Evolutionary conservation across 2,888 invertebrate genomes (phyloP).

Genomic region (Nebria brevicollis): DNA sequence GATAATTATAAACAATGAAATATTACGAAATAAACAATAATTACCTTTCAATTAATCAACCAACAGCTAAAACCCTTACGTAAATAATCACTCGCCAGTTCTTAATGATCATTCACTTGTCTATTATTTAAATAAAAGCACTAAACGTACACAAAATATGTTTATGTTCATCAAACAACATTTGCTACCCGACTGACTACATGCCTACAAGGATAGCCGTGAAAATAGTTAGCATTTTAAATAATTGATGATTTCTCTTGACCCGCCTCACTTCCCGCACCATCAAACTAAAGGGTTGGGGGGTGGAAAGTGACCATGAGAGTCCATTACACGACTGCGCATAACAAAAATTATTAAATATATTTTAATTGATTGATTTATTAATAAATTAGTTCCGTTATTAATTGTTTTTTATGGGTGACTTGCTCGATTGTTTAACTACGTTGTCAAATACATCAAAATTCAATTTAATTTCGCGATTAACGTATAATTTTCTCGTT

Average conservation of each 20-base stretch:
- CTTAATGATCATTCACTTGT: not conserved
- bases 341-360: not conserved
- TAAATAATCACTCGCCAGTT: not conserved
- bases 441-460: not conserved
- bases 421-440: not conserved
- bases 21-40: no score
- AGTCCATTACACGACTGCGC: not conserved
- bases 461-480: not conserved
- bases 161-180: not conserved
- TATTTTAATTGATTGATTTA: constrained; percentile 1
- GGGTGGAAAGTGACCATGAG: not conserved
- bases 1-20: no score
- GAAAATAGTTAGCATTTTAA: constrained; percentile 59
- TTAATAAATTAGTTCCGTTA: not conserved
- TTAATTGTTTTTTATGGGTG: not conserved
- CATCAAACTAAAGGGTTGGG: not conserved
- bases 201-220: constrained; percentile 52
- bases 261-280: constrained; percentile 22
- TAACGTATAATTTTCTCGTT: not conserved
- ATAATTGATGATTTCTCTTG: constrained; percentile 58
- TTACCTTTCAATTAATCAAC: no score
- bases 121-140: not conserved
- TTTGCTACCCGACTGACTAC: constrained; percentile 21
- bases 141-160: not conserved
- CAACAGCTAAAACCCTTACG: not conserved